Conservation (phyloP, 2,113 vertebrate genomes). For the Otus sunia region DNA sequence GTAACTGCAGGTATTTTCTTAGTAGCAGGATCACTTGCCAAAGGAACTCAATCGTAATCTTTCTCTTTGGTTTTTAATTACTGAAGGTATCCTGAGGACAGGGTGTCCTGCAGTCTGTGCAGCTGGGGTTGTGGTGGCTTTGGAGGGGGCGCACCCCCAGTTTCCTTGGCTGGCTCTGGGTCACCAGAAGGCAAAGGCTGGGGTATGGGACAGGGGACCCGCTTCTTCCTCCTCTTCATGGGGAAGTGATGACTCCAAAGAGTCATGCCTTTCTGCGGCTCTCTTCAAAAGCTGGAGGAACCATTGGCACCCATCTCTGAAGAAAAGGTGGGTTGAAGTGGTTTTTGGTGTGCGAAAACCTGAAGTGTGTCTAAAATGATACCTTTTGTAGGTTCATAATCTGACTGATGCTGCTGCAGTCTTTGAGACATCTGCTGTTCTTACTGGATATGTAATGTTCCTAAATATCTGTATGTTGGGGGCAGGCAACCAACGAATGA, state of each 20-base stretch:
- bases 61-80: neutral
- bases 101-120: neutral
- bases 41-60: neutral
- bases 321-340: neutral
- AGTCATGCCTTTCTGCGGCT: neutral
- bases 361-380: neutral
- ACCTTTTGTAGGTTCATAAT: neutral
- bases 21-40: neutral
- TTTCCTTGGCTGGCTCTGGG: neutral
- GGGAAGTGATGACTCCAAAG: neutral
- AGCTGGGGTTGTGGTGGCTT: neutral
- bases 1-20: neutral
- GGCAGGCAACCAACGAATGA: neutral
- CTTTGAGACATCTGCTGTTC: neutral
- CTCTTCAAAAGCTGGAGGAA: neutral
- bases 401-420: neutral
- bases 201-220: rapidly evolving
- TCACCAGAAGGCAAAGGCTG: neutral
- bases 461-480: neutral
- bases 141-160: rapidly evolving
- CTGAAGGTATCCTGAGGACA: neutral
- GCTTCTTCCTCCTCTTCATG: rapidly evolving
- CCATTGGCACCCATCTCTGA: neutral
- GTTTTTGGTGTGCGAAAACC: neutral
- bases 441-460: neutral